Base-by-base conservation (phyloP, 1,140 invertebrate species). In the Drosophila carrolli region DNA sequence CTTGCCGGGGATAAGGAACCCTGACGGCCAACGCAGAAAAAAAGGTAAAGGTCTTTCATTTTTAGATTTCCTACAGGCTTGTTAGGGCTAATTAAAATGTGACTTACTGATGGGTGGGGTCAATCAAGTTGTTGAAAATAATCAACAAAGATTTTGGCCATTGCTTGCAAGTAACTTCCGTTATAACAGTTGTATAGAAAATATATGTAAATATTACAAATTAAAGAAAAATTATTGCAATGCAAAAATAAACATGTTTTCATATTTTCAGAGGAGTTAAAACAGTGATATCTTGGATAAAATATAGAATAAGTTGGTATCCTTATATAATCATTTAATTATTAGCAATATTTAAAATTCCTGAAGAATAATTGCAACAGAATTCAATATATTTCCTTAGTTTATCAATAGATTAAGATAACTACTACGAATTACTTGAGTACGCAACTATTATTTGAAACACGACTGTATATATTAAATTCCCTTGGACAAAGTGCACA, bases 61-160 rank as follows among this genome's bases (percentile, higher is more conserved):
- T 40, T 29, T 9, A 14, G 44, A 57, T 50, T 72, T 70, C 68
- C 72, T 66, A 68, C 48, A 23, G 61, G 55, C 67, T 58, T 72
- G 81, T 84, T 78, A 83, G 72, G 77, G 78, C 84, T 85, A 85
- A 85, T 85, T 85, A 85, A 81, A 86, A 86, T 75, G 78, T 73
- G 47, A 81, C 81, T 75, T 73, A 72, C 57, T 66, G 81, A 86
- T 73, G 65, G 72, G 59, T 41, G 47, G 46, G 55, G 43, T 51
- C 62, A 70, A 81, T 71, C 51, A 70, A 57, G 65, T 71, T 50
- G 67, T 70, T 29, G 16, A 70, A 57, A 70, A 57, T 51, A 71
- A 71, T 71, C 70, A 50, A 53, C 43, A 50, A 67, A 44, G 40
- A 73, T 73, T 73, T 55, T 38, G 16, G 3, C n/a, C 5, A 41